Evolutionary conservation across 2,888 invertebrate species (phyloP), one percentile per base, ranked within the genome.

Genomic region (Linnaemya vulpina): DNA sequence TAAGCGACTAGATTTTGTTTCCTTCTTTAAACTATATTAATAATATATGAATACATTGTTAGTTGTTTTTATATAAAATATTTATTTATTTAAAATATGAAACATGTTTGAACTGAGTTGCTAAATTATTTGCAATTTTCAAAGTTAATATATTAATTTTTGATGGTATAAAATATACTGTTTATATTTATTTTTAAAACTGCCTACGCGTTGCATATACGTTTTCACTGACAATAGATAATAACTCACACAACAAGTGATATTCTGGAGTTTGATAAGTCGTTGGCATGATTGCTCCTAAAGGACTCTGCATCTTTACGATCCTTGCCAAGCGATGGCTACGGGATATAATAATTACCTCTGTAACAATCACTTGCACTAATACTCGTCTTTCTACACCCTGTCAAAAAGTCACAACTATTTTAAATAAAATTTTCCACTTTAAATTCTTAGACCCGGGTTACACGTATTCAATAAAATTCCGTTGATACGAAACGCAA

Each of bases 401-500:
- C n/a, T n/a, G n/a, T n/a, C n/a, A 46, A 17, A 46, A 15, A 49
- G 0, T 49, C 46, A n/a, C 8, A 49, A n/a, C 15, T 51, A 20
- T 11, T 11, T 51, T 22, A 15, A 55, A 55, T 15, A 5, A 25
- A 25, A 7, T 74, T 38, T 38, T 35, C 10, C 20, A 62, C 65
- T 55, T 65, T n/a, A 65, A 65, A 62, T 20, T 68, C 4, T 38
- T 4, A 38, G 38, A n/a, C n/a, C n/a, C n/a, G n/a, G n/a, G n/a
- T n/a, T n/a, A n/a, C n/a, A n/a, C n/a, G 8, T 62, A 74, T 51
- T 62, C 38, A 74, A 71, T 71, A 35, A 38, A 43, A 65, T 55
- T 63, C 55, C 25, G 38, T 67, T 65, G 71, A 83, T 17, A 51
- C 49, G 58, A 46, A 82, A 74, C 43, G 51, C 38, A 35, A 82